These are phyloP conservation scores for Nephila pilipes DNA, from an alignment of 1,140 invertebrate genomes.

Conservation along the genomic window DNA sequence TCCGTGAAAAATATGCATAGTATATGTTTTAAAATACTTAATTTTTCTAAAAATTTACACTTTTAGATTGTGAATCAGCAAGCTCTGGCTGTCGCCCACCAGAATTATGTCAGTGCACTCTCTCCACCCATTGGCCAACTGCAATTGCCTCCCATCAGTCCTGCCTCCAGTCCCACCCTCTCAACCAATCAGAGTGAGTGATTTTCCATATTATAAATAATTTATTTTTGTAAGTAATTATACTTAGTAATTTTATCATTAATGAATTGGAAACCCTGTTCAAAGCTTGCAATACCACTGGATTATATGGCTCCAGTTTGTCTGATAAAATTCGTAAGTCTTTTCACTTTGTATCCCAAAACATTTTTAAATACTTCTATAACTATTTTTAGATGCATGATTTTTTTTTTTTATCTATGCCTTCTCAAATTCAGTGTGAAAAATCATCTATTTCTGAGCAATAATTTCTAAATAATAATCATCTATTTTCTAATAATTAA, in stretches of 20 bases:
- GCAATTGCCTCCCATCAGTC: slow-evolving; percentile 70
- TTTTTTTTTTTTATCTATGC: no score
- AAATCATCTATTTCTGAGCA: no score
- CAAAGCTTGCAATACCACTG: neutral
- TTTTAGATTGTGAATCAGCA: slow-evolving; percentile 67
- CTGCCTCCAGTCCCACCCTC: slow-evolving; percentile 64
- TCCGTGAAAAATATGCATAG: neutral
- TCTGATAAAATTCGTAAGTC: slow-evolving; percentile 16
- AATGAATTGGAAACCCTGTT: neutral
- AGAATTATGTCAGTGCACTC: slow-evolving; percentile 37
- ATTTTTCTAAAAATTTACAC: neutral
- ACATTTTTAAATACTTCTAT: no score
- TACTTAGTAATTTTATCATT: neutral
- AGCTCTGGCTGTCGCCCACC: slow-evolving; percentile 64
- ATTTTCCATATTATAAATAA: neutral
- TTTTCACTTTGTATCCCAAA: neutral
- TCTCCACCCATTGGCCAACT: slow-evolving; percentile 63
- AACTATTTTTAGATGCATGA: no score
- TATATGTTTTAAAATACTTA: neutral
- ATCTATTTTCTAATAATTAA: no score
- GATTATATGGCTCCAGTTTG: neutral
- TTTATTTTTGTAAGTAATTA: neutral
- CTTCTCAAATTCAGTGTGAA: no score
- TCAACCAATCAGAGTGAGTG: slow-evolving; percentile 54
- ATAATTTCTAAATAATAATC: no score